These are phyloP conservation scores for Lateolabrax maculatus DNA, from an alignment of 2,797 vertebrate species.

Conservation along the genomic window DNA sequence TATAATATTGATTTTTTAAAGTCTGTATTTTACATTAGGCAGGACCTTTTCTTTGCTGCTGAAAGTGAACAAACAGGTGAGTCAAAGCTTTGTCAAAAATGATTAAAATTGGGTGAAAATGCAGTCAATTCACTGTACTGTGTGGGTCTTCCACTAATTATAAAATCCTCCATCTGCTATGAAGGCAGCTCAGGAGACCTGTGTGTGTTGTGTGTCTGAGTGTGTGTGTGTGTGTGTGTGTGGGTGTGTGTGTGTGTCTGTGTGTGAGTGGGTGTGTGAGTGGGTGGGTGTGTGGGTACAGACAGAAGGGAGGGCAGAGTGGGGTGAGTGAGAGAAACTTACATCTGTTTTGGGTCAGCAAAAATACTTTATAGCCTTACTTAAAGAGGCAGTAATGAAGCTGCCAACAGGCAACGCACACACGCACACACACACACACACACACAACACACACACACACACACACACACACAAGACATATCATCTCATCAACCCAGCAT, in stretches of 20 bases:
- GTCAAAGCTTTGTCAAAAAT: slow-evolving; percentile 36
- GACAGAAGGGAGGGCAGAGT: slow-evolving; percentile 39
- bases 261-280: slow-evolving; percentile 27
- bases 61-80: slow-evolving; percentile 26
- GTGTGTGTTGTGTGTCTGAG: not conserved
- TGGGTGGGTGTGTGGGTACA: slow-evolving; percentile 21
- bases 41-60: not conserved
- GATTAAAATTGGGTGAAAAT: slow-evolving; percentile 34
- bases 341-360: slow-evolving; percentile 75
- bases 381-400: slow-evolving; percentile 55
- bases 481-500: slow-evolving; percentile 18
- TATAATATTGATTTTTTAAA: not conserved
- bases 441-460: not conserved
- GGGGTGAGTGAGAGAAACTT: slow-evolving; percentile 41
- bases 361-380: slow-evolving; percentile 53
- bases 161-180: slow-evolving; percentile 61
- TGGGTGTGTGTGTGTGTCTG: slow-evolving; percentile 15
- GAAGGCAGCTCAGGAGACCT: slow-evolving; percentile 59
- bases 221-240: slow-evolving; percentile 12
- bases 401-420: slow-evolving; percentile 23
- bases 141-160: slow-evolving; percentile 56
- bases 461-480: slow-evolving; percentile 15
- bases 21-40: not conserved
- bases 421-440: slow-evolving; percentile 24
- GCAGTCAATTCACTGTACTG: slow-evolving; percentile 15